Evolutionary conservation across 2,113 vertebrate genomes (phyloP), one percentile per base, ranked within the genome.

Genomic region (Pheucticus melanocephalus): DNA sequence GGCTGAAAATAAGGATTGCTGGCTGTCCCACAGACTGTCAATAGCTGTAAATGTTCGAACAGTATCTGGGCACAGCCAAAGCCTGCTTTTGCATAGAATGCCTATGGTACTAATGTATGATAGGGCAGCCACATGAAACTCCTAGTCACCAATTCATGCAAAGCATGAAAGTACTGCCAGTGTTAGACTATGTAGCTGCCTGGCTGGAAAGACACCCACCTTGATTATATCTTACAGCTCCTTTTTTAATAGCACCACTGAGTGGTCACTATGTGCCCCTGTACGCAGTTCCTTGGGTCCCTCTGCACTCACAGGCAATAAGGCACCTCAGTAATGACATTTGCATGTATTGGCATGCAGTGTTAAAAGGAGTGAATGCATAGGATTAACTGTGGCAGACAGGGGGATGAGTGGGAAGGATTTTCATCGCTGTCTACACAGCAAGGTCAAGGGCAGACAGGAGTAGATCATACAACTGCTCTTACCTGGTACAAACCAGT

Each of bases 71-170:
- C 9, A 19, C 15, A 71, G 70, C 24, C 13, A 53, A 64, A 50
- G 33, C 35, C 84, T 51, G 37, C 25, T 50, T 68, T 59, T 47
- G 28, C 57, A 37, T 37, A 10, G 25, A 45, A 37, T 5, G 1
- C 22, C 6, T 22, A 21, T 0, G 0, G 37, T 61, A n/a, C 20
- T 69, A 39, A 35, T 0, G 22, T 33, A n/a, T 27, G 19, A 37
- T 9, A 64, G 28, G 82, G 39, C 82, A 64, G 44, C 53, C 45
- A 22, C 27, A 12, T 68, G 61, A 70, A 91, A 48, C 24, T 25
- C 23, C 73, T 44, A n/a, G 57, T 39, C 35, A 60, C 40, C 5
- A 75, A 79, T 48, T 64, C 27, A 44, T 22, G n/a, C 40, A 88
- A 76, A 75, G 51, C 10, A 28, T 15, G 24, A 14, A 82, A 71